A percentile compares a stretch with the other conserved stretches of the same genome.
phyloP scores from a whole-genome alignment of 1,140 invertebrate species.

The Yoshiicerus persimilis region DNA sequence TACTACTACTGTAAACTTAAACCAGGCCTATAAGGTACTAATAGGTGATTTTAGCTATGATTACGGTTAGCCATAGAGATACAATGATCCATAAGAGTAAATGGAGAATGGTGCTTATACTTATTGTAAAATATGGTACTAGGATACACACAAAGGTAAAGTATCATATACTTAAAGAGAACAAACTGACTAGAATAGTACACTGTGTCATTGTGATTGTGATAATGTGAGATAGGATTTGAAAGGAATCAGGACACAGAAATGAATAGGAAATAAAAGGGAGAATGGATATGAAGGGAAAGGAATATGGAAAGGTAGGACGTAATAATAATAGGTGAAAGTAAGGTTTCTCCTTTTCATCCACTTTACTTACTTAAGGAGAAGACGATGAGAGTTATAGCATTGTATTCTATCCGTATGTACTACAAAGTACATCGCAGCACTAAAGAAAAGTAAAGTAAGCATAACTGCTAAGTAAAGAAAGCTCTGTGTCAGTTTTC shows the following conservation, averaged over 20 bases:
- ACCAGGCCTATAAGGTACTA: not conserved
- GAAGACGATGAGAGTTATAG: not conserved
- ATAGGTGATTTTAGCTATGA: not conserved
- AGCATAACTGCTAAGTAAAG: slow-evolving; percentile 6
- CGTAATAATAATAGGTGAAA: slow-evolving; percentile 14
- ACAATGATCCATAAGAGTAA: too few species aligned
- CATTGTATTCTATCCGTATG: not conserved
- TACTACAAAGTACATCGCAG: not conserved
- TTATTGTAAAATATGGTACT: too few species aligned
- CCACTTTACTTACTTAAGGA: slow-evolving; percentile 28
- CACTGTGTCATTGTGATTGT: slow-evolving; percentile 16
- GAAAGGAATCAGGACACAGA: slow-evolving; percentile 7
- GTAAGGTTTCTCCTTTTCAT: slow-evolving; percentile 30
- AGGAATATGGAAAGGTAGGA: not conserved
- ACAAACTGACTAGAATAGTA: not conserved
- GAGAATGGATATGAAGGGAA: not conserved
- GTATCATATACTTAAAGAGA: not conserved
- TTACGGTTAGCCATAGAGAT: too few species aligned
- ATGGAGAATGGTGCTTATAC: too few species aligned
- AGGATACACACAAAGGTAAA: too few species aligned
- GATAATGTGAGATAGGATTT: slow-evolving; percentile 12
- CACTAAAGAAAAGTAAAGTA: not conserved
- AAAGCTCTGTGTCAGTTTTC: slow-evolving; percentile 3
- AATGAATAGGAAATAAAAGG: slow-evolving; percentile 8
- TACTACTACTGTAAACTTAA: not conserved